Percentiles rank a stretch among this genome's conserved stretches.
Evolutionary conservation across 1,140 invertebrate species (phyloP).

Genomic region (Zaprionus ghesquierei): DNA sequence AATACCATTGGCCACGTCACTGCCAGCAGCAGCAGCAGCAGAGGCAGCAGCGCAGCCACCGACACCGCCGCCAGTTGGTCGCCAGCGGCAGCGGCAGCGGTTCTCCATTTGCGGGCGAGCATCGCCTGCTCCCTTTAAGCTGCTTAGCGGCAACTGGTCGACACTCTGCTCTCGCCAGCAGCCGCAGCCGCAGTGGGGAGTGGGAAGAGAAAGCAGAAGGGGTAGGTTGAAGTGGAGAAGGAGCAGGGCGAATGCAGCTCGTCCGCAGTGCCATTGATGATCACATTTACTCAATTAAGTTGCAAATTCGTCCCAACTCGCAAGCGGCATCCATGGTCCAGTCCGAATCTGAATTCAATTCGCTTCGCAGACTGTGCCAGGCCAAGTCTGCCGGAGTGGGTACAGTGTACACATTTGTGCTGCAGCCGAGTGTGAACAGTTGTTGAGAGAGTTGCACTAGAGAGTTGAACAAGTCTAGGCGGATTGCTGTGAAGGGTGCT

Average conservation of each 20-base stretch:
- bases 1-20: neutral
- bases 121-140: neutral
- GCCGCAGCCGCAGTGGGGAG: neutral
- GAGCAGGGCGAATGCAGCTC: neutral
- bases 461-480: neutral
- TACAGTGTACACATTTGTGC: neutral
- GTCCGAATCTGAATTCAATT: neutral
- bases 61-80: neutral
- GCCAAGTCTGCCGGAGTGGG: neutral
- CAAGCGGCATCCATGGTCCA: neutral
- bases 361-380: too few species aligned
- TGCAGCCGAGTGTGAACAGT: neutral
- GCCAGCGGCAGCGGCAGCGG: neutral
- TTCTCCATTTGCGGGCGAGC: neutral
- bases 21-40: neutral
- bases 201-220: neutral
- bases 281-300: slow-evolving; percentile 24
- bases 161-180: neutral
- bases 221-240: neutral
- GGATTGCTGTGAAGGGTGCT: neutral
- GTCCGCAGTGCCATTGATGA: slow-evolving; percentile 4
- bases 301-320: slow-evolving; percentile 9
- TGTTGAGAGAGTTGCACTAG: neutral
- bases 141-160: neutral
- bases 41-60: neutral